A percentile compares a stretch with the other conserved stretches of the same genome.
Evolutionary conservation across 2,113 vertebrate species (phyloP).

Genomic region (Onychostoma macrolepis): DNA sequence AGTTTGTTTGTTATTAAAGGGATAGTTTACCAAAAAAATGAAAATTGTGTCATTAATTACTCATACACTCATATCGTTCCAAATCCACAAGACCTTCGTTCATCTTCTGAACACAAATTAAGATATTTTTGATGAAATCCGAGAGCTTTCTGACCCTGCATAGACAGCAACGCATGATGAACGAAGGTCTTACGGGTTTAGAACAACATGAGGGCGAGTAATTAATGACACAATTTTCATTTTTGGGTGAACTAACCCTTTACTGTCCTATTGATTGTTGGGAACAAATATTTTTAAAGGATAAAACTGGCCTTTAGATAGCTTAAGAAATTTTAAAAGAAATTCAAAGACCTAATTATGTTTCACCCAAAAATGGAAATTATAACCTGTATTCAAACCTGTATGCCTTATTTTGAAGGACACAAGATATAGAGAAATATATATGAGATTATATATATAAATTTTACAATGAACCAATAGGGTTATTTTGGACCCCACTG

Average conservation of each 20-base stretch:
- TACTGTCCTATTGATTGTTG: not conserved
- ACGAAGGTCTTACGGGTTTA: too few relatives aligned
- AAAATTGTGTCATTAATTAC: not conserved
- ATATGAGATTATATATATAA: too few relatives aligned
- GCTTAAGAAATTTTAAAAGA: not conserved
- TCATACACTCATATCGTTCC: not conserved
- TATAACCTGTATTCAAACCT: not conserved
- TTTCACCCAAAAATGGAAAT: not conserved
- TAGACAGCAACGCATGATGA: too few relatives aligned
- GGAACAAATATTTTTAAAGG: conserved; percentile 7
- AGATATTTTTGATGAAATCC: too few relatives aligned
- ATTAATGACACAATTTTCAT: not conserved
- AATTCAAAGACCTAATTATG: not conserved
- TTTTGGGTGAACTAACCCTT: not conserved
- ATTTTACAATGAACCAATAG: not conserved
- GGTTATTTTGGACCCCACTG: not conserved
- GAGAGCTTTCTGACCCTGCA: too few relatives aligned
- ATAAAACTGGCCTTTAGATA: not conserved
- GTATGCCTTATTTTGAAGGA: not conserved
- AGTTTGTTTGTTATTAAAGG: not conserved
- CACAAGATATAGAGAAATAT: too few relatives aligned
- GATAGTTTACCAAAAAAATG: not conserved
- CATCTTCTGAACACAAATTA: too few relatives aligned
- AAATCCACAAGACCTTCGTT: not conserved
- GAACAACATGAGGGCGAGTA: not conserved